phyloP scores from a whole-genome alignment of 1,140 invertebrate genomes.

The Drosophila biarmipes region DNA sequence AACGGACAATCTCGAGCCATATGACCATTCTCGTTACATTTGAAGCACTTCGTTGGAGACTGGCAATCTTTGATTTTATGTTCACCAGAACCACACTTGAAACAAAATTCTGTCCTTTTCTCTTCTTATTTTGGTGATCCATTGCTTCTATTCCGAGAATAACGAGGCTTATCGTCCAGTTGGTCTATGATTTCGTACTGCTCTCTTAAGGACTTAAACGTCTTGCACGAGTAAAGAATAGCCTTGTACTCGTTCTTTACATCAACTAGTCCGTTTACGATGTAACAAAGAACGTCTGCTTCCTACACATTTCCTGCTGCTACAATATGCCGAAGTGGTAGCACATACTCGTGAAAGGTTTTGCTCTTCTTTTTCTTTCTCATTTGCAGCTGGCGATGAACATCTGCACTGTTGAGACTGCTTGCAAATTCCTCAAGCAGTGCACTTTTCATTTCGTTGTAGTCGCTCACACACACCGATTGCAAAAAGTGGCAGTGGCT shows the following conservation, averaged over 20 bases:
- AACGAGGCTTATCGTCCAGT: background rate
- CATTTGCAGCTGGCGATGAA: background rate
- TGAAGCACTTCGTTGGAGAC: too few relatives aligned
- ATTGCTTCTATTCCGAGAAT: background rate
- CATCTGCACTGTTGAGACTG: background rate
- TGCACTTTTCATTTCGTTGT: background rate
- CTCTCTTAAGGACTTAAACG: background rate
- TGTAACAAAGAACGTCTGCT: background rate
- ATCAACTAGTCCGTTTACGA: background rate
- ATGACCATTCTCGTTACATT: too few relatives aligned
- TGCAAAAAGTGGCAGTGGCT: background rate
- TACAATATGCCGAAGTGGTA: background rate
- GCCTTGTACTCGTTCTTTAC: background rate
- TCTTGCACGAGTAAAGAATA: background rate
- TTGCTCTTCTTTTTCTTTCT: background rate
- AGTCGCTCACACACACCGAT: background rate
- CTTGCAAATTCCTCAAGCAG: background rate
- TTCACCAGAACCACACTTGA: too few relatives aligned
- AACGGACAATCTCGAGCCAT: too few relatives aligned
- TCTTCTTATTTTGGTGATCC: too few relatives aligned
- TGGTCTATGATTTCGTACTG: background rate
- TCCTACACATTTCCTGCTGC: background rate
- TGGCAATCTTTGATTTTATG: too few relatives aligned
- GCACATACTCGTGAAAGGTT: background rate
- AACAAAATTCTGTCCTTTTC: too few relatives aligned